These are phyloP conservation scores for Pyrgilauda ruficollis DNA, from an alignment of 2,113 vertebrate species.

Conservation along the genomic window DNA sequence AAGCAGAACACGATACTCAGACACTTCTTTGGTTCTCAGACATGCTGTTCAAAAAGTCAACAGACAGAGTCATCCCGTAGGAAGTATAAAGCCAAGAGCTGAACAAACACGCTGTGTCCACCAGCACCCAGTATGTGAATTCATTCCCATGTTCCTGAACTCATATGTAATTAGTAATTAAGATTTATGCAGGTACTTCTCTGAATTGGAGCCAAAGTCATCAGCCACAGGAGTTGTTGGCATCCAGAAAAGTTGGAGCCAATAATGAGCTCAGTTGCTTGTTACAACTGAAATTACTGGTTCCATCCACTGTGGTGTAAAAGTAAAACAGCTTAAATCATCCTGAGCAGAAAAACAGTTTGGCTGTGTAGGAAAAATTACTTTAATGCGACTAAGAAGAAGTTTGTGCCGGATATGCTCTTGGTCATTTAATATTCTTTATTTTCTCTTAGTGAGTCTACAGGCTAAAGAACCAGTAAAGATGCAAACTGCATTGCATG, in stretches of 20 bases:
- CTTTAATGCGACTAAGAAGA: not conserved
- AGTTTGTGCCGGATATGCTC: not conserved
- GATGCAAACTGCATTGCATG: not conserved
- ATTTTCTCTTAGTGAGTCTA: not conserved
- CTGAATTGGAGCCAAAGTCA: conserved; percentile 54
- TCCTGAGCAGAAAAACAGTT: not conserved
- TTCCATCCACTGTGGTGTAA: conserved; percentile 12
- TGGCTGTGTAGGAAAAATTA: not conserved
- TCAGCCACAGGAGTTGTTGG: conserved; percentile 5
- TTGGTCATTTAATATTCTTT: not conserved
- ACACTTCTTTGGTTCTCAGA: not conserved
- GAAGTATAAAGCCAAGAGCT: not conserved
- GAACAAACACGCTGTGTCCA: not conserved
- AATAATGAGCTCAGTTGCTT: conserved; percentile 53
- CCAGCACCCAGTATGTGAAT: not conserved
- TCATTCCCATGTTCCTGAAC: not conserved
- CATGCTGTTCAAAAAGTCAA: not conserved
- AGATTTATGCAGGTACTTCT: conserved; percentile 57
- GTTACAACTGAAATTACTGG: conserved; percentile 26
- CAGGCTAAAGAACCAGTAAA: not conserved
- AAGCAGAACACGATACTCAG: not conserved
- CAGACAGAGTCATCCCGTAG: not conserved
- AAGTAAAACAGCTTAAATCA: conserved; percentile 52
- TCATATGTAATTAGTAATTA: conserved; percentile 19
- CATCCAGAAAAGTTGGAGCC: conserved; percentile 20